Percentiles rank a stretch among this genome's conserved stretches.
Conservation (phyloP, 2,113 vertebrate species). For the Dendrocopos noguchii region DNA sequence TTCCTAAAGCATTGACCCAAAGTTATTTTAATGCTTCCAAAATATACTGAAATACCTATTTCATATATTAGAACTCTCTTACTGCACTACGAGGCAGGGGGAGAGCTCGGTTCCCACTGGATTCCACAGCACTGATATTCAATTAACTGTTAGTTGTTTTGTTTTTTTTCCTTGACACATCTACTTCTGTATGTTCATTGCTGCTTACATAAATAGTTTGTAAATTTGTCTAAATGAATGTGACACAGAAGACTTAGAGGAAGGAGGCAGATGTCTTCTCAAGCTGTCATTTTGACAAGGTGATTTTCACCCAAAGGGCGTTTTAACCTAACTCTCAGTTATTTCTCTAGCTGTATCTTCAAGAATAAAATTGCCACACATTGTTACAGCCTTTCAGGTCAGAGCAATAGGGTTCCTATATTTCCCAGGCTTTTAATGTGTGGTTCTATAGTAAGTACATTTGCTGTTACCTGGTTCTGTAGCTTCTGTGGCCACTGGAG, state of each 20-base stretch:
- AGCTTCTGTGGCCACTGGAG: background rate
- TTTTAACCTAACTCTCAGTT: slow-evolving; percentile 32
- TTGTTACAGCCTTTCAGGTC: background rate
- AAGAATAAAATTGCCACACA: background rate
- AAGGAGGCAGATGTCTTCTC: slow-evolving; percentile 62
- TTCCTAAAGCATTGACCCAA: background rate
- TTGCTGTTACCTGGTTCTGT: background rate
- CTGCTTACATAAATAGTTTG: slow-evolving; percentile 32
- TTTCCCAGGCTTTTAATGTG: background rate
- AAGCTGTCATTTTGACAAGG: slow-evolving; percentile 71
- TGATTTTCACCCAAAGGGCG: slow-evolving; percentile 62
- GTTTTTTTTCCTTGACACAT: background rate
- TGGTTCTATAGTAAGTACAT: background rate
- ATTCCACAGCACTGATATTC: background rate
- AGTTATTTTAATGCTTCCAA: background rate
- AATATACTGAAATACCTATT: background rate
- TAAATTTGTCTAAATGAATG: slow-evolving; percentile 49
- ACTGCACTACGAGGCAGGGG: background rate
- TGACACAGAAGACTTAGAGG: slow-evolving; percentile 57
- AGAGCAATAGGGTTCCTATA: background rate
- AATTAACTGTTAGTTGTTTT: background rate
- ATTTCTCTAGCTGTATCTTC: background rate
- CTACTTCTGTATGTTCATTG: background rate
- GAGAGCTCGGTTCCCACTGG: background rate
- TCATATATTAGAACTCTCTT: background rate